Percentiles rank a stretch among this genome's conserved stretches.
Conservation (phyloP, 2,113 vertebrate species). For the Dipodomys ordii region DNA sequence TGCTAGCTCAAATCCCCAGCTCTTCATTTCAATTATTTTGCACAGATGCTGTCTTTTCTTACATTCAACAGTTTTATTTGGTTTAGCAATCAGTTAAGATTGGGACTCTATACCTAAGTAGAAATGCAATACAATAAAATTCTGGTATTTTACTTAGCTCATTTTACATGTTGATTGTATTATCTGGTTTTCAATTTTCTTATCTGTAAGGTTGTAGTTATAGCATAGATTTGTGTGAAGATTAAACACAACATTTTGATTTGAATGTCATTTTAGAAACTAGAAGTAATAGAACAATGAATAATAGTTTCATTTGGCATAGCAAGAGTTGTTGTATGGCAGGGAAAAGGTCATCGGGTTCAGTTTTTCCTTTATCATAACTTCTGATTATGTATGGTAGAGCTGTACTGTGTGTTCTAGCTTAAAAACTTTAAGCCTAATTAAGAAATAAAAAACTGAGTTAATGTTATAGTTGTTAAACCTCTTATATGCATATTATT, state of each 20-base stretch:
- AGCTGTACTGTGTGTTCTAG: neutral
- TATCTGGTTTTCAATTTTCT: neutral
- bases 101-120: neutral
- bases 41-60: neutral
- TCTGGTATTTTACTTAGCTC: neutral
- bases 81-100: neutral
- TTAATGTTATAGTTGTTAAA: neutral
- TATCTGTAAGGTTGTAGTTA: neutral
- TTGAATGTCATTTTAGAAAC: neutral
- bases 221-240: neutral
- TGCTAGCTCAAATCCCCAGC: no score
- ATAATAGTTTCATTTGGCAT: neutral
- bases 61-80: neutral
- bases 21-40: neutral
- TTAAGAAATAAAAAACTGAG: neutral
- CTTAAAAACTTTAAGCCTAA: slow-evolving; percentile 35
- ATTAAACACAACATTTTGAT: neutral
- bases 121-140: neutral
- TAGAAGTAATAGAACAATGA: neutral
- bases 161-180: neutral
- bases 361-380: neutral
- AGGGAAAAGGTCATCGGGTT: neutral
- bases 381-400: neutral
- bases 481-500: neutral
- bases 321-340: neutral